Percentiles rank a stretch among this genome's conserved stretches.
Evolutionary conservation across 2,888 invertebrate species (phyloP).

Genomic region (Microplitis manilae): DNA sequence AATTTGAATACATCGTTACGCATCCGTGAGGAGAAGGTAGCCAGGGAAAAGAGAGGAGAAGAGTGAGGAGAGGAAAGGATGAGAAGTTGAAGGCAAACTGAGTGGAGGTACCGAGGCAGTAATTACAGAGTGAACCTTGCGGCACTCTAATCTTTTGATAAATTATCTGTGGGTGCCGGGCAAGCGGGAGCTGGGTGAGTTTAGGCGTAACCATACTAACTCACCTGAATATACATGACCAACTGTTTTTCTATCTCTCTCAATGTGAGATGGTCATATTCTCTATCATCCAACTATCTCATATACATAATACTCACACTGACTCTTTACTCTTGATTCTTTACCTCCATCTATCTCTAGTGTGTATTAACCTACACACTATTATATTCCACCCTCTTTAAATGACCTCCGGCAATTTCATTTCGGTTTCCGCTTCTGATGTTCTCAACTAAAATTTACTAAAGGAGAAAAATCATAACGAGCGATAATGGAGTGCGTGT

Average conservation of each 20-base stretch:
- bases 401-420: slow-evolving; percentile 34
- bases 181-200: slow-evolving; percentile 33
- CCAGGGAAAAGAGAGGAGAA: slow-evolving; percentile 36
- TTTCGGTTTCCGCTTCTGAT: slow-evolving; percentile 18
- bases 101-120: slow-evolving; percentile 33
- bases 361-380: neutral
- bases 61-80: slow-evolving; percentile 35
- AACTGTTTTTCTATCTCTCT: slow-evolving; percentile 20
- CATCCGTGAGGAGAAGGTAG: slow-evolving; percentile 38
- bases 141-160: slow-evolving; percentile 45
- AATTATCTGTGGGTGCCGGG: slow-evolving; percentile 37
- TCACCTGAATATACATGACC: slow-evolving; percentile 31
- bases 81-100: slow-evolving; percentile 23
- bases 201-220: slow-evolving; percentile 42
- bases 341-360: slow-evolving; percentile 2
- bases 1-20: slow-evolving; percentile 46
- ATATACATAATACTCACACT: slow-evolving; percentile 1
- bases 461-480: slow-evolving; percentile 27
- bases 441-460: neutral
- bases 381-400: slow-evolving; percentile 1
- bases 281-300: neutral
- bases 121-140: slow-evolving; percentile 44
- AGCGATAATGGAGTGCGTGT: slow-evolving; percentile 31
- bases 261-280: neutral
- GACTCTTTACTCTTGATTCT: neutral